Base-by-base conservation (phyloP, 1,140 invertebrate genomes). In the Diorhabda carinulata region DNA sequence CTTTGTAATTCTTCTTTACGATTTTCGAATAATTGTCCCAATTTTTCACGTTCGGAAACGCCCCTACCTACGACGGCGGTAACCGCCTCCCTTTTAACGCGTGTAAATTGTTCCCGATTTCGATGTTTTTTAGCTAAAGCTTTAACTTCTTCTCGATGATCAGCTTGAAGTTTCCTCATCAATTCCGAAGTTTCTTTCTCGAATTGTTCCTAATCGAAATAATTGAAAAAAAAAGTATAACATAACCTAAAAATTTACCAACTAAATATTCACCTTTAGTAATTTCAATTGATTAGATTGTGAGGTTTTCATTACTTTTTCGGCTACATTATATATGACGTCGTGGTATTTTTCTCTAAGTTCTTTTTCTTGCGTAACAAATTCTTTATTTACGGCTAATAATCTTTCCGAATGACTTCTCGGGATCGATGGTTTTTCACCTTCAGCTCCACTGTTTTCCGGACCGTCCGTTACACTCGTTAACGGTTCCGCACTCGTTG, bases 41-140 rank as follows among this genome's bases (percentile, higher is more conserved):
- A 82, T 66, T 90, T 87, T 52, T 90, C 88, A 45, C 92, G 87
- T 82, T 95, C 93, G 42, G 89, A 87, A 47, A 95, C 92, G 43
- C 92, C 93, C 69, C 91, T 89, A 74, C 92, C 91, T 57, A 95
- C 92, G 2, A 93, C 90, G 58, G 88, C 87, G 69, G 87, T 88
- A 10, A 86, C 86, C 2, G 92, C 88, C 81, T 92, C 91, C 44
- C 91, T 82, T 76, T 92, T 92, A 80, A 91, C 87, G 84, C 92
- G 87, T 56, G 90, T 90, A 70, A 97, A 85, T 81, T 97, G 96
- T 75, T 96, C 94, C 78, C 95, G 92, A 78, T 98, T 95, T 75
- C 87, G 90, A 77, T 93, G 91, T 69, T 89, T 88, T 74, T 92
- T 92, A 9, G 89, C 86, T 61, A 95, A 82, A 44, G 86, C 87